Evolutionary conservation across 2,113 vertebrate genomes (phyloP).

Genomic region (Anoura caudifer): DNA sequence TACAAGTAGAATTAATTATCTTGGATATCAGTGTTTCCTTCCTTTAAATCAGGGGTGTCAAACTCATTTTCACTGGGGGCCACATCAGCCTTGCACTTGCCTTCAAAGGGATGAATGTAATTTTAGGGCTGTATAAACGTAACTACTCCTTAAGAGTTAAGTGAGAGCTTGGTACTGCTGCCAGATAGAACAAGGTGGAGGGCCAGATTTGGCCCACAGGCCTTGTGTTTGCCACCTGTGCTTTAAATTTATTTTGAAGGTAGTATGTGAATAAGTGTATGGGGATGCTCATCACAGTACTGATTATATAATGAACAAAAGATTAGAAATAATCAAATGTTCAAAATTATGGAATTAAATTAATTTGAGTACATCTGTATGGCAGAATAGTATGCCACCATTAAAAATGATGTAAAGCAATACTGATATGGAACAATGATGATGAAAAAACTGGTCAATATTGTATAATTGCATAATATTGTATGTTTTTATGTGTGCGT

Average conservation of each 20-base stretch:
- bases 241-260: not conserved
- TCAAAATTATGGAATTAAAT: not conserved
- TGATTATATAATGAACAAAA: not conserved
- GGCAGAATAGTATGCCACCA: not conserved
- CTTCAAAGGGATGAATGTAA: too few relatives aligned
- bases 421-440: not conserved
- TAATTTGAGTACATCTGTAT: not conserved
- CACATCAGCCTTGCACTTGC: too few relatives aligned
- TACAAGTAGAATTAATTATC: slow-evolving; percentile 7
- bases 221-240: too few relatives aligned
- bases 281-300: not conserved
- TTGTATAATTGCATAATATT: too few relatives aligned
- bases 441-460: not conserved
- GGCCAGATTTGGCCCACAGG: too few relatives aligned
- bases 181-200: too few relatives aligned
- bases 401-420: not conserved
- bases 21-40: not conserved
- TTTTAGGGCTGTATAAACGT: too few relatives aligned
- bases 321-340: not conserved
- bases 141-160: too few relatives aligned
- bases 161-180: too few relatives aligned
- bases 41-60: not conserved
- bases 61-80: too few relatives aligned
- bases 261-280: not conserved
- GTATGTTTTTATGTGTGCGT: too few relatives aligned